Evolutionary conservation across 1,140 invertebrate species (phyloP).

Genomic region (Mesaphorura yosii): DNA sequence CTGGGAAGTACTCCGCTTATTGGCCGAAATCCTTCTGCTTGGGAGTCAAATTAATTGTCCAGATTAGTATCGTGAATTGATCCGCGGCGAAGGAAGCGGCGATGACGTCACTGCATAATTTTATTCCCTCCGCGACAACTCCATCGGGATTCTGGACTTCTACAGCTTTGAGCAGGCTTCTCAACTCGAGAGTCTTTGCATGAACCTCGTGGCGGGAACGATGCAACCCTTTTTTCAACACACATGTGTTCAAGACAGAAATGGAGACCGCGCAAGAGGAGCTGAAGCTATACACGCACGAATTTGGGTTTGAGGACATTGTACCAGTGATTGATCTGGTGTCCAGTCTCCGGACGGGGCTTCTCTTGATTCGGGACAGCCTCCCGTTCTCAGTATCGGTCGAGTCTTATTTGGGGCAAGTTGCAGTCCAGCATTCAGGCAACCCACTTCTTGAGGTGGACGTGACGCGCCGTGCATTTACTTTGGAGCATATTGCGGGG

Average conservation of each 20-base stretch:
- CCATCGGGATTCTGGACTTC: constrained; percentile 90
- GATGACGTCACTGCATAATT: constrained; percentile 81
- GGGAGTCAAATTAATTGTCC: too few species aligned
- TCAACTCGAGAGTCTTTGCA: constrained; percentile 84
- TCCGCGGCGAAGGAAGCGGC: constrained; percentile 65
- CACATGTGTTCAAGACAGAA: constrained; percentile 87
- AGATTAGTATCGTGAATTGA: constrained; percentile 72
- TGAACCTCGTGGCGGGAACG: constrained; percentile 88
- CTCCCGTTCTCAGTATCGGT: constrained; percentile 79
- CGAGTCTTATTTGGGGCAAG: constrained; percentile 76
- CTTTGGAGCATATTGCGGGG: constrained; percentile 83
- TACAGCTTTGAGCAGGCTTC: constrained; percentile 89
- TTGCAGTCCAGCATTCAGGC: constrained; percentile 69
- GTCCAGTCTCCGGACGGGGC: constrained; percentile 76
- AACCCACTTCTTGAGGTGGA: constrained; percentile 59
- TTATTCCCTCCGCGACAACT: constrained; percentile 84
- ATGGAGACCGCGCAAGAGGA: constrained; percentile 88
- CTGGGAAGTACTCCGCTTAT: constrained; percentile 77
- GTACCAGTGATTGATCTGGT: constrained; percentile 91
- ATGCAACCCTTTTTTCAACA: constrained; percentile 97
- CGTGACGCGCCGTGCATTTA: constrained; percentile 53
- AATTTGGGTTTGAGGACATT: constrained; percentile 89
- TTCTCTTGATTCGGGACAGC: constrained; percentile 81
- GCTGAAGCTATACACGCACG: constrained; percentile 71
- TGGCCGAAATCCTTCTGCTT: constrained; percentile 77